phyloP scores from a whole-genome alignment of 2,113 vertebrate genomes.

The Clarias magur region DNA sequence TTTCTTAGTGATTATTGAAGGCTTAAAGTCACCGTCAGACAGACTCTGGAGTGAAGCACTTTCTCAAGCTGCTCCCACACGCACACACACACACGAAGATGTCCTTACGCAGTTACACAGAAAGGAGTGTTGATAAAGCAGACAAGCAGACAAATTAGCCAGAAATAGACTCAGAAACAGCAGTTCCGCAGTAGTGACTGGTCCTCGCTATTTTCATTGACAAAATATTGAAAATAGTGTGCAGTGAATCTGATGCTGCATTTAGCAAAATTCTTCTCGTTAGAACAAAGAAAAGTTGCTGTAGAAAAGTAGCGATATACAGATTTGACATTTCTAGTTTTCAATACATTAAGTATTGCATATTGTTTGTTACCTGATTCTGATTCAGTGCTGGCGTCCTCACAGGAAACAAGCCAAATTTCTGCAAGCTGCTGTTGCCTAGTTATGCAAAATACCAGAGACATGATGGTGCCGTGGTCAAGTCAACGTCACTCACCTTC shows the following conservation, averaged over 20 bases:
- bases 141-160: background rate
- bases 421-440: conserved; percentile 16
- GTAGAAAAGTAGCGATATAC: background rate
- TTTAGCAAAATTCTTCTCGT: background rate
- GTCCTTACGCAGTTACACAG: conserved; percentile 13
- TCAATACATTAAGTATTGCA: background rate
- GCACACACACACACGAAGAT: conserved; percentile 36
- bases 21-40: conserved; percentile 50
- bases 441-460: conserved; percentile 21
- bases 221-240: background rate
- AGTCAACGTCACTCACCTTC: background rate
- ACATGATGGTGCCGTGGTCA: background rate
- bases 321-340: background rate
- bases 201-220: conserved; percentile 5
- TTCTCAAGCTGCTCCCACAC: conserved; percentile 58
- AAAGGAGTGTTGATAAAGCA: conserved; percentile 7
- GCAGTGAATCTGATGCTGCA: background rate
- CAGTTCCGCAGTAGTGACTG: background rate
- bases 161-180: conserved; percentile 8
- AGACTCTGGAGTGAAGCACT: conserved; percentile 37
- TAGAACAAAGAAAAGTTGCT: background rate
- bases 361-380: background rate
- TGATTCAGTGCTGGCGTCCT: conserved; percentile 15
- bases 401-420: conserved; percentile 14
- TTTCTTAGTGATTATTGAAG: conserved; percentile 57